phyloP scores from a whole-genome alignment of 2,113 vertebrate species.

The Grammomys surdaster region DNA sequence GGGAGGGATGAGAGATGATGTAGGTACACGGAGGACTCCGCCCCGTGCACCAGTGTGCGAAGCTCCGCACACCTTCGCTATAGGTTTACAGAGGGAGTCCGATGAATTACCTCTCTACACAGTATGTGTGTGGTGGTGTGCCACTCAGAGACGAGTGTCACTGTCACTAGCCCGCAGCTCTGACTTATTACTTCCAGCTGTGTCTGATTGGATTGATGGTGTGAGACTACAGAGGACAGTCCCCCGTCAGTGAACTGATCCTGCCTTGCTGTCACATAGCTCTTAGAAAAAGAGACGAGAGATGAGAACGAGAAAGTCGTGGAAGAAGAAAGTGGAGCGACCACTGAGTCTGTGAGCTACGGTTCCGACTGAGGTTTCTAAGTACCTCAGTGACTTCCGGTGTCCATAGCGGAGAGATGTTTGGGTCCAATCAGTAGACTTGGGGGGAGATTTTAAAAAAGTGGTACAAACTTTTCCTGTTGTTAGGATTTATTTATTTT shows the following conservation, averaged over 20 bases:
- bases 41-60: fast-evolving
- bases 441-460: background rate
- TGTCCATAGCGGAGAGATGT: background rate
- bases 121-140: background rate
- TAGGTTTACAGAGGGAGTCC: background rate
- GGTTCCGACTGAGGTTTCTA: background rate
- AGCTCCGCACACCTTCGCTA: background rate
- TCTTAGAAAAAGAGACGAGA: background rate
- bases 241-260: background rate
- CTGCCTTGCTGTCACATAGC: background rate
- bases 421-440: background rate
- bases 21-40: background rate
- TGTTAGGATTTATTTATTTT: background rate
- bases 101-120: background rate
- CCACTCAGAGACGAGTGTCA: background rate
- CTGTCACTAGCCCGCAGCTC: background rate
- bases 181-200: background rate
- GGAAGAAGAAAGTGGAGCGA: background rate
- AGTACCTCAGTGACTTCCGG: background rate
- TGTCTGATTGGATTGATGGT: conserved; percentile 28
- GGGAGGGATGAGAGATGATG: background rate
- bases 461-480: background rate
- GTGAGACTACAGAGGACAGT: conserved; percentile 14
- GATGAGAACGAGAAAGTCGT: background rate
- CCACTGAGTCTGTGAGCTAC: background rate